A percentile compares a stretch with the other conserved stretches of the same genome.
Evolutionary conservation across 2,797 vertebrate species (phyloP).

Genomic region (Micrastur ruficollis): DNA sequence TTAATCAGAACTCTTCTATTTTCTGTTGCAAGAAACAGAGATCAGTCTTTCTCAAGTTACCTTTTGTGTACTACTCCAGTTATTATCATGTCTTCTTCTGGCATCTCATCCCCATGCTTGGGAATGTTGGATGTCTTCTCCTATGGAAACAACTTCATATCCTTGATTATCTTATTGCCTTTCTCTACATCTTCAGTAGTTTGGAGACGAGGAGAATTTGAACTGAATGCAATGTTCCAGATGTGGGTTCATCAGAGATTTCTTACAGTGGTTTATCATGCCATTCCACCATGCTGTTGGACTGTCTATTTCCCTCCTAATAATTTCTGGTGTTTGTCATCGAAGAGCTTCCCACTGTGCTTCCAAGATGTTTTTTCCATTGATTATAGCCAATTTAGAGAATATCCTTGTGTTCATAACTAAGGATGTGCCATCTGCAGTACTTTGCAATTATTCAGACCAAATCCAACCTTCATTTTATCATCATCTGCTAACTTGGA

Average conservation of each 20-base stretch:
- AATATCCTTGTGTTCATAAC: not conserved
- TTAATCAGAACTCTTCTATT: not conserved
- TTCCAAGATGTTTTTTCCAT: not conserved
- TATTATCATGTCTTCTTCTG: not conserved
- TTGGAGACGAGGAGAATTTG: not conserved
- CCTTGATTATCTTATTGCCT: not conserved
- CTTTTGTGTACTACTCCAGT: not conserved
- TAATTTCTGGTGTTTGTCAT: not conserved
- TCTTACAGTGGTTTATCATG: not conserved
- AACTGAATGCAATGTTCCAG: not conserved
- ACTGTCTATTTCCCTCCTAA: not conserved
- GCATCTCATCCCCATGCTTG: not conserved
- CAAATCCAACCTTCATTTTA: not conserved
- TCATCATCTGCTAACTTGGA: not conserved
- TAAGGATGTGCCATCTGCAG: constrained; percentile 2
- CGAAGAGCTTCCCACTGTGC: not conserved
- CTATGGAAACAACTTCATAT: not conserved
- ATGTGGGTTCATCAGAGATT: not conserved
- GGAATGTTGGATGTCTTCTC: not conserved
- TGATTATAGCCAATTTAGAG: constrained; percentile 10
- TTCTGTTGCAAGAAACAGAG: not conserved
- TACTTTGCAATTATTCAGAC: constrained; percentile 6
- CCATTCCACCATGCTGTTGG: not conserved
- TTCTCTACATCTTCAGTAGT: not conserved
- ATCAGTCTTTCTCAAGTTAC: not conserved